These are phyloP conservation scores for Hormiphora californensis DNA, from an alignment of 37 sponge, comb jelly and placozoan species.

Conservation along the genomic window DNA sequence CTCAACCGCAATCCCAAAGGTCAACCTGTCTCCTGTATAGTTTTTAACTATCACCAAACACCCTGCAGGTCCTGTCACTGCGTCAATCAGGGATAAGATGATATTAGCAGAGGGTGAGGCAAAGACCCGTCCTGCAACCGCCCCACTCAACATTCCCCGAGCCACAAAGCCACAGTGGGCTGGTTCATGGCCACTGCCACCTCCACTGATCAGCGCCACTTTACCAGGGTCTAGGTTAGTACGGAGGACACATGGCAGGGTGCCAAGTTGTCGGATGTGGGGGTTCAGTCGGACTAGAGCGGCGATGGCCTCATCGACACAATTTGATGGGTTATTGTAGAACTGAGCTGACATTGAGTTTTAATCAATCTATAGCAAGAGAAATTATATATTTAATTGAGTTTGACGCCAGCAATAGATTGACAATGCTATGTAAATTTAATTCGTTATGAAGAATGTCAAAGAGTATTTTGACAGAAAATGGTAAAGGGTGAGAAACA, in stretches of 20 bases:
- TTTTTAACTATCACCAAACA: slow-evolving; percentile 85
- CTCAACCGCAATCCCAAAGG: slow-evolving; percentile 92
- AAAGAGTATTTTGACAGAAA: no score
- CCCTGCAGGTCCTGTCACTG: slow-evolving; percentile 72
- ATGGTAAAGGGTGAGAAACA: no score
- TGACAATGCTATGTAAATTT: no score
- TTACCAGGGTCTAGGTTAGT: slow-evolving; percentile 58
- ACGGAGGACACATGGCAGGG: slow-evolving; percentile 73
- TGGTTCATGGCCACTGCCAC: slow-evolving; percentile 98
- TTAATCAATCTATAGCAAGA: no score
- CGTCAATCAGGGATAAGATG: slow-evolving; percentile 69
- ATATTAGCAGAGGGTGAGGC: slow-evolving; percentile 79
- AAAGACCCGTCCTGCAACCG: slow-evolving; percentile 89
- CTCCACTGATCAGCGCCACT: slow-evolving; percentile 88
- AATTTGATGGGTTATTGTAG: slow-evolving; percentile 59
- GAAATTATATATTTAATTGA: no score
- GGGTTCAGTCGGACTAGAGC: slow-evolving; percentile 71
- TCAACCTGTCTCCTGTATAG: slow-evolving; percentile 95
- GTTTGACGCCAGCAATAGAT: no score
- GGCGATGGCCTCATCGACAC: slow-evolving; percentile 74
- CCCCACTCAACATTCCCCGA: slow-evolving; percentile 83
- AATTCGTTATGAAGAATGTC: no score
- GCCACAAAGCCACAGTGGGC: slow-evolving; percentile 89
- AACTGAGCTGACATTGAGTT: no score
- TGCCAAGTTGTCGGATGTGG: slow-evolving; percentile 62